Conservation (phyloP, 2,888 invertebrate genomes). For the Apamea anceps region DNA sequence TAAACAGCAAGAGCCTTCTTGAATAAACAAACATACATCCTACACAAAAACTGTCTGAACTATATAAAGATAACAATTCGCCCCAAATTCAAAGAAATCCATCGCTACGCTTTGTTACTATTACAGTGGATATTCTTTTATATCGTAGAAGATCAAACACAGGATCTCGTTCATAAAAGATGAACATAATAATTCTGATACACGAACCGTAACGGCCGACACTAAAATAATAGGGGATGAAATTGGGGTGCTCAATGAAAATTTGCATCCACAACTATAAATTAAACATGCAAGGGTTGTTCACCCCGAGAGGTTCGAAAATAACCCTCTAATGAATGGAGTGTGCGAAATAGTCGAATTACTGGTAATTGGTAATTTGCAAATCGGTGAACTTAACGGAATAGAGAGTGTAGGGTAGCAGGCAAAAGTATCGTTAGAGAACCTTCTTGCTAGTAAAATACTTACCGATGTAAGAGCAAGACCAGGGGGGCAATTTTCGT, state of each 20-base stretch:
- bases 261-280: slow-evolving; percentile 82
- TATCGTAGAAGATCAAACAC: slow-evolving; percentile 59
- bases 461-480: neutral
- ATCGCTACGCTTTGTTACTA: slow-evolving; percentile 57
- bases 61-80: slow-evolving; percentile 50
- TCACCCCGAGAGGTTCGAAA: slow-evolving; percentile 75
- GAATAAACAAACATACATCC: slow-evolving; percentile 52
- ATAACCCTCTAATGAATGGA: slow-evolving; percentile 80
- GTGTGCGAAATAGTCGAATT: slow-evolving; percentile 78
- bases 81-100: slow-evolving; percentile 50
- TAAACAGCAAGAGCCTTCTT: slow-evolving; percentile 13
- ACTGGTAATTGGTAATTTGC: slow-evolving; percentile 76
- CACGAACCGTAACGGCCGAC: slow-evolving; percentile 52
- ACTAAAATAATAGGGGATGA: slow-evolving; percentile 65
- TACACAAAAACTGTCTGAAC: slow-evolving; percentile 28
- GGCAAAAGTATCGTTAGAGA: neutral
- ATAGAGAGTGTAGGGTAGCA: neutral
- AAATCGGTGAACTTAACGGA: slow-evolving; percentile 64
- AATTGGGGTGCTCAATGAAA: slow-evolving; percentile 70
- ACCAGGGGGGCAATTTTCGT: neutral
- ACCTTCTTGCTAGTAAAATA: neutral
- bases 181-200: slow-evolving; percentile 55
- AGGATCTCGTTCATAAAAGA: slow-evolving; percentile 56
- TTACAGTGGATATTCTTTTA: slow-evolving; percentile 50
- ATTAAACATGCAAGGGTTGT: slow-evolving; percentile 82